Evolutionary conservation across 2,888 invertebrate species (phyloP).

Genomic region (Trissolcus brochymenae): DNA sequence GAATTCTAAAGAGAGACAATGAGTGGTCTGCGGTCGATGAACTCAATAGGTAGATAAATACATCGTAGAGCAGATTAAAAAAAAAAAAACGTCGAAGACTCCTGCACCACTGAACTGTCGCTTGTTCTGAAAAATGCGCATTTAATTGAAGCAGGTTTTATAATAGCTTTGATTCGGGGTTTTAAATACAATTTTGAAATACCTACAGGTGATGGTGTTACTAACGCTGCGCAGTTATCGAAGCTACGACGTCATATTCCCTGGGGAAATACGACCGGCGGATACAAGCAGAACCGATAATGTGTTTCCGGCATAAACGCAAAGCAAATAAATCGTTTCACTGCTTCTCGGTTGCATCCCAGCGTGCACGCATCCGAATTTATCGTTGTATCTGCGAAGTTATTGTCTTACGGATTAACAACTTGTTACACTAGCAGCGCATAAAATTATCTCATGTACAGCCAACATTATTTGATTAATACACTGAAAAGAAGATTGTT

Average conservation of each 20-base stretch:
- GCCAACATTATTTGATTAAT: conserved; percentile 45
- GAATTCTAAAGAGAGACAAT: not conserved
- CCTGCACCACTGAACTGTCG: no score
- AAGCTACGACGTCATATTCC: conserved; percentile 62
- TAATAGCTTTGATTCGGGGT: conserved; percentile 4
- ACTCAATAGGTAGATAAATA: not conserved
- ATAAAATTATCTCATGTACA: conserved; percentile 48
- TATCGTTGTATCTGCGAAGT: conserved; percentile 62
- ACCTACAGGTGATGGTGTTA: conserved; percentile 40
- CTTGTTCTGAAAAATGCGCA: no score
- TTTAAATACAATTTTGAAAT: conserved; percentile 50
- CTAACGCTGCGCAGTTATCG: conserved; percentile 63
- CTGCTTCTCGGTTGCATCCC: conserved; percentile 42
- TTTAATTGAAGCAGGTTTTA: not conserved
- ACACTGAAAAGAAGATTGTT: conserved; percentile 3
- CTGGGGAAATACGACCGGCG: conserved; percentile 65
- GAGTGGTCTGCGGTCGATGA: conserved; percentile 1
- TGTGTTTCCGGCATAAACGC: conserved; percentile 64
- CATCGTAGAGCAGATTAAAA: not conserved
- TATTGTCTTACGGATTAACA: conserved; percentile 66
- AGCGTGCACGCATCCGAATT: conserved; percentile 51
- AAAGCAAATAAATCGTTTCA: conserved; percentile 57
- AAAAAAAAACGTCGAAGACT: not conserved
- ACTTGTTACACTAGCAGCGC: conserved; percentile 59
- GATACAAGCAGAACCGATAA: conserved; percentile 65